Percentiles rank a stretch among this genome's conserved stretches.
Evolutionary conservation across 2,113 vertebrate genomes (phyloP).

Genomic region (Sinosuthora webbiana): DNA sequence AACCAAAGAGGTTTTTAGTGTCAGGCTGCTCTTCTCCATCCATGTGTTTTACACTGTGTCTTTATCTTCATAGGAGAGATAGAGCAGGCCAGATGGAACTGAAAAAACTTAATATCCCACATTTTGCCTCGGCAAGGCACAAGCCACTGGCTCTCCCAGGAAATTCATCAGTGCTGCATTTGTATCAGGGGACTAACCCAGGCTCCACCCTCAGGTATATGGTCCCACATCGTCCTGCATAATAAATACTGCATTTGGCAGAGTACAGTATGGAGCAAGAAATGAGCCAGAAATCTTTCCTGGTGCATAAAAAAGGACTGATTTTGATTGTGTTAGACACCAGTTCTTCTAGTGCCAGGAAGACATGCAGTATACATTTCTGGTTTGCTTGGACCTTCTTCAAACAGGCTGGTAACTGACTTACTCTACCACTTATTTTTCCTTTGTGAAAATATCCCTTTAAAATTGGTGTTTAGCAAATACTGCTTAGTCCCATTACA

Average conservation of each 20-base stretch:
- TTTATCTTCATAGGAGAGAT: not conserved
- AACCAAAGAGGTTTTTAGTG: not conserved
- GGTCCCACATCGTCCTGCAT: not conserved
- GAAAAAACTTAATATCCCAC: not conserved
- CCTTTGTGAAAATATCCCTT: constrained; percentile 32
- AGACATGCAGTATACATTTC: not conserved
- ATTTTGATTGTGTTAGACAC: constrained; percentile 49
- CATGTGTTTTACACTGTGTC: not conserved
- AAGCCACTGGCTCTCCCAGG: not conserved
- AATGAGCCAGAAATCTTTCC: constrained; percentile 12
- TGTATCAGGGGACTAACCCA: not conserved
- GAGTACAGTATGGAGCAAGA: not conserved
- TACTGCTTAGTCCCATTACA: constrained; percentile 20
- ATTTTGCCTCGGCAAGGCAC: not conserved
- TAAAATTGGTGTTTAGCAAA: constrained; percentile 46
- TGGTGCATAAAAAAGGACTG: constrained; percentile 10
- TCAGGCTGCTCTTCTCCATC: not conserved
- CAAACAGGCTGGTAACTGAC: constrained; percentile 41
- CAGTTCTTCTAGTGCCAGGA: not conserved
- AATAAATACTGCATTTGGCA: constrained; percentile 25
- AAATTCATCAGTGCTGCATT: not conserved
- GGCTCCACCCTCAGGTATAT: not conserved
- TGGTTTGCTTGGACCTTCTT: constrained; percentile 36
- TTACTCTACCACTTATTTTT: constrained; percentile 27
- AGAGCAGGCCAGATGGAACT: not conserved